Evolutionary conservation across 2,113 vertebrate species (phyloP), one percentile per base, ranked within the genome.

Genomic region (Bungarus multicinctus): DNA sequence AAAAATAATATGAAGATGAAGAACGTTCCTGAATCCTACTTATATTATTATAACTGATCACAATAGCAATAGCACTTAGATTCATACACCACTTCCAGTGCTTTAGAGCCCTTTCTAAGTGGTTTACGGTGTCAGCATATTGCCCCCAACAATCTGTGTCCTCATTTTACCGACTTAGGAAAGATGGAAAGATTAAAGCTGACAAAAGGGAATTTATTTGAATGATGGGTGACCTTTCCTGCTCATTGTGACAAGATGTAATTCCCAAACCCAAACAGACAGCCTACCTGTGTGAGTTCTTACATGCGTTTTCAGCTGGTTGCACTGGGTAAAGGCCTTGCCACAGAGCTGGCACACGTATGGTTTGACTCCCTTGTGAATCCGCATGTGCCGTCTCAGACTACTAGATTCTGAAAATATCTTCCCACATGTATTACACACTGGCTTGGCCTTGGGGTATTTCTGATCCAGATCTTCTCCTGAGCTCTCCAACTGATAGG

Each of bases 231-330:
- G 53, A 47, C 12, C 12, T 57, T 92, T 89, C 69, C 52, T 47
- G 43, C 43, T 89, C 87, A 85, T 2, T n/a, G 87, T 0, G 39
- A 27, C 90, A 94, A 57, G 64, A 85, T 89, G 43, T n/a, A 89
- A 91, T 4, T 55, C 91, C 4, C 0, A 52, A 88, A 85, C 86
- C 58, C 60, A 20, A 6, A 90, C 94, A 92, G n/a, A 53, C 0
- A 1, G 92, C 97, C 98, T 97, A 99, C 99, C 99, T 98, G 99
- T 99, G 97, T 99, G 99, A 52, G 99, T 99, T 95, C 99, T 98
- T 96, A 99, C 98, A 94, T 99, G 99, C 0, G 99, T 99, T 96
- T 99, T 99, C 96, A 99, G 97, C 97, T 99, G 99, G 45, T 99
- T 99, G 45, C 99, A 99, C 93, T 99, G 99, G 8, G 99, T 98